Percentiles rank a stretch among this genome's conserved stretches.
These are phyloP conservation scores for Recurvirostra avosetta DNA, from an alignment of 2,113 vertebrate species.

Conservation along the genomic window DNA sequence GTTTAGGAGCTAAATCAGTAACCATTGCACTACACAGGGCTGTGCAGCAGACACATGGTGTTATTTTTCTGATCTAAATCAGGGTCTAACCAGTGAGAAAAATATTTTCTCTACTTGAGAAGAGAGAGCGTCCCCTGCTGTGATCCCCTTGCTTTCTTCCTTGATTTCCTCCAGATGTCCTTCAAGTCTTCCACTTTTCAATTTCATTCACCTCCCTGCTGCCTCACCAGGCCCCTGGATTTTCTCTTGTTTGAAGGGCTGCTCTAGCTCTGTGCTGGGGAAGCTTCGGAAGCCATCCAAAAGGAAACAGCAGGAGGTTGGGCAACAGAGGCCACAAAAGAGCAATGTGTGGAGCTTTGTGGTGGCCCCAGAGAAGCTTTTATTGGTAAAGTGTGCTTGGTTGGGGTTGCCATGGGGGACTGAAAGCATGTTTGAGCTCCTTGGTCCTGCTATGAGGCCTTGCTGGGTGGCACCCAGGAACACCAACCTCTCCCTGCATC, in stretches of 20 bases:
- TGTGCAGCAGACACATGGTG: background rate
- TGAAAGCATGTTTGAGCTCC: background rate
- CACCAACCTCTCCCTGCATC: background rate
- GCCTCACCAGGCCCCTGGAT: background rate
- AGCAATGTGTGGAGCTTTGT: background rate
- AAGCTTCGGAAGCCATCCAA: background rate
- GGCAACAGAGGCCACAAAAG: background rate
- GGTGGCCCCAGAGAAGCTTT: background rate
- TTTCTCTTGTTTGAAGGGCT: background rate
- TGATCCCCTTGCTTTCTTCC: background rate
- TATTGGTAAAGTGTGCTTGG: background rate
- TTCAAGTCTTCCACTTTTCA: background rate
- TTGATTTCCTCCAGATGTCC: background rate
- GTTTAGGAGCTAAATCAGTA: background rate
- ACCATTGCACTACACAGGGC: background rate
- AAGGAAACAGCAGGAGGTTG: background rate
- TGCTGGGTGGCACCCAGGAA: background rate
- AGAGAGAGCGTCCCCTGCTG: background rate
- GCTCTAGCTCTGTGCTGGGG: background rate
- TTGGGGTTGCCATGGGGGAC: background rate
- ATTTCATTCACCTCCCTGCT: background rate
- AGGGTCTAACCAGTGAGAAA: background rate
- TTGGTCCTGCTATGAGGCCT: background rate
- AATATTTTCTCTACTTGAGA: background rate
- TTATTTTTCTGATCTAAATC: background rate